Base-by-base conservation (phyloP, 1,140 invertebrate genomes). In the Lucilia sericata region DNA sequence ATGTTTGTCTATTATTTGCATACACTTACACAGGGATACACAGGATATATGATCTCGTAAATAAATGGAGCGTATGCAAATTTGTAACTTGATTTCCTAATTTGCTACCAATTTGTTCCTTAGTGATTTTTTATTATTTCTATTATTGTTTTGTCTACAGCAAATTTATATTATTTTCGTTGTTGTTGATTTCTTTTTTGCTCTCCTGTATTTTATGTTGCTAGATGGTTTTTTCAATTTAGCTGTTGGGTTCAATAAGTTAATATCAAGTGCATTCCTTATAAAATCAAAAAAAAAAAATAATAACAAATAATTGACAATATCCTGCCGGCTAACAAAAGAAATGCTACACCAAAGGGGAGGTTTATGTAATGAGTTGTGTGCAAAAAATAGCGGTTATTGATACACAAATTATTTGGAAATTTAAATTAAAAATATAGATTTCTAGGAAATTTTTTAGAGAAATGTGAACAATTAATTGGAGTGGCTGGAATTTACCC, bases 41-140 rank as follows among this genome's bases (percentile, higher is more conserved):
- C 76, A 80, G 42, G 76, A 51, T 80, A 80, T 80, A 80, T 49
- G 76, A 80, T 80, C 76, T 49, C n/a, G 70, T 49, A 83, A 83
- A 74, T 83, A 83, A 83, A 74, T 70, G 82, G 60, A 83, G 82
- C 82, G 82, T 83, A 83, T 83, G 82, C 82, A 83, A 83, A 83
- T 83, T 83, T 83, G 82, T 83, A 83, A 83, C 60, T 74, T 83
- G 82, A 83, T 83, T 83, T 83, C 82, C 82, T 75, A 83, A 83
- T 83, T 83, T 83, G 51, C 42, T 83, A 65, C 60, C 82, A 83
- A 83, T 83, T 74, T 75, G 51, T 75, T 60, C 21, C 60, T 83
- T 83, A 25, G 60, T 83, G 82, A 83, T 83, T 36, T 74, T 70
- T 55, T 80, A 82, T 82, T 36, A 36, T 65, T 65, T 82, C n/a